Percentiles rank a stretch among this genome's conserved stretches.
phyloP scores from a whole-genome alignment of 92 coral and sea anemone species.

The Epizoanthus scotinus region DNA sequence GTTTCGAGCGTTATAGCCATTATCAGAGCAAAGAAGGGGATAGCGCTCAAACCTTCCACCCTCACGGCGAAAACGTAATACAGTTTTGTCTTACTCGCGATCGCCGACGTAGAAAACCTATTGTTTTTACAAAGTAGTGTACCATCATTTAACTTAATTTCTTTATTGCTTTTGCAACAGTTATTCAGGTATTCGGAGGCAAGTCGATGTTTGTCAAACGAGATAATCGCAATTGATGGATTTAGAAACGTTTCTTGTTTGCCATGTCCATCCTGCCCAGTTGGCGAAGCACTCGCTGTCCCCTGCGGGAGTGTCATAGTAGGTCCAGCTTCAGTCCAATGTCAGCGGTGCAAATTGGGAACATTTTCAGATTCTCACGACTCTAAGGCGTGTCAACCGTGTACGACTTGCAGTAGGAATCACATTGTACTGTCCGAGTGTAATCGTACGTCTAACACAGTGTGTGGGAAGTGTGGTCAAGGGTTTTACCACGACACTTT shows the following conservation, averaged over 20 bases:
- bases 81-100: no score
- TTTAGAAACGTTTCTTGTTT: not conserved
- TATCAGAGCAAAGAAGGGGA: no score
- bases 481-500: conserved; percentile 32
- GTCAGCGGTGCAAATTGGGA: conserved; percentile 34
- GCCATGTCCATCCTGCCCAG: conserved; percentile 16
- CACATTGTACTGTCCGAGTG: conserved; percentile 30
- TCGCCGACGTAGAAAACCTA: no score
- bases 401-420: conserved; percentile 18
- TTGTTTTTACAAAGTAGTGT: no score
- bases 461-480: conserved; percentile 41
- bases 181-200: not conserved
- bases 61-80: no score
- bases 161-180: no score
- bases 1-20: no score
- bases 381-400: conserved; percentile 22
- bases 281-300: conserved; percentile 31
- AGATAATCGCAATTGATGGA: not conserved
- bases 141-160: no score
- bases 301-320: conserved; percentile 34
- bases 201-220: not conserved
- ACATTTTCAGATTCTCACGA: conserved; percentile 27
- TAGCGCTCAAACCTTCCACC: no score
- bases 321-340: not conserved
- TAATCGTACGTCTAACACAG: conserved; percentile 40